These are phyloP conservation scores for Colinus virginianus DNA, from an alignment of 2,113 vertebrate species.

Conservation along the genomic window DNA sequence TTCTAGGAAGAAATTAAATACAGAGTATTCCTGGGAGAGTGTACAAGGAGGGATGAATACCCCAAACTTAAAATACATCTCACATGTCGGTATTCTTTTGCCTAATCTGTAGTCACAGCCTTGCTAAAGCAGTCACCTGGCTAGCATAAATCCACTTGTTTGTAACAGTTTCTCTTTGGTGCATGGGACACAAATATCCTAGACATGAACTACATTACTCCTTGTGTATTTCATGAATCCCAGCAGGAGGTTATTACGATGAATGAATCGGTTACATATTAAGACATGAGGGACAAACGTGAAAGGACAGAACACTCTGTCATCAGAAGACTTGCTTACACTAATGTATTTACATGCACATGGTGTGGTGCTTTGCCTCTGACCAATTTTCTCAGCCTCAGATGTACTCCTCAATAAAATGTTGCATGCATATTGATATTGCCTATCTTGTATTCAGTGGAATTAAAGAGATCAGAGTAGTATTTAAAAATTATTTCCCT, in stretches of 20 bases:
- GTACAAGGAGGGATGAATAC: not conserved
- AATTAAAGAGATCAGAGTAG: not conserved
- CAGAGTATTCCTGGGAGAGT: no score
- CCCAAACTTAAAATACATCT: not conserved
- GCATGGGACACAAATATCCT: not conserved
- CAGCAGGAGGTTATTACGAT: not conserved
- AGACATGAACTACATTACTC: not conserved
- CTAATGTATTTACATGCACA: accelerated
- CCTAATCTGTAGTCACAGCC: not conserved
- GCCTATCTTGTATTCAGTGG: not conserved
- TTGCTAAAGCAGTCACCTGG: not conserved
- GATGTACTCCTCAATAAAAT: not conserved
- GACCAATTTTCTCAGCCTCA: not conserved
- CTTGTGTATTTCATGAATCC: not conserved
- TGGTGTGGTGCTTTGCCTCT: not conserved
- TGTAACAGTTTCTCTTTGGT: not conserved
- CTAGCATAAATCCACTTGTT: not conserved
- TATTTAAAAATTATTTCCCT: slow-evolving; percentile 16
- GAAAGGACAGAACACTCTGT: not conserved
- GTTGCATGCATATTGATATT: not conserved
- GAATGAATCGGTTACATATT: slow-evolving; percentile 2
- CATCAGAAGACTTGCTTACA: not conserved
- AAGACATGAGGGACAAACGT: not conserved
- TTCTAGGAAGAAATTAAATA: not conserved
- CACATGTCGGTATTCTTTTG: not conserved